Evolutionary conservation across 2,113 vertebrate species (phyloP), one percentile per base, ranked within the genome.

Genomic region (Monopterus albus): DNA sequence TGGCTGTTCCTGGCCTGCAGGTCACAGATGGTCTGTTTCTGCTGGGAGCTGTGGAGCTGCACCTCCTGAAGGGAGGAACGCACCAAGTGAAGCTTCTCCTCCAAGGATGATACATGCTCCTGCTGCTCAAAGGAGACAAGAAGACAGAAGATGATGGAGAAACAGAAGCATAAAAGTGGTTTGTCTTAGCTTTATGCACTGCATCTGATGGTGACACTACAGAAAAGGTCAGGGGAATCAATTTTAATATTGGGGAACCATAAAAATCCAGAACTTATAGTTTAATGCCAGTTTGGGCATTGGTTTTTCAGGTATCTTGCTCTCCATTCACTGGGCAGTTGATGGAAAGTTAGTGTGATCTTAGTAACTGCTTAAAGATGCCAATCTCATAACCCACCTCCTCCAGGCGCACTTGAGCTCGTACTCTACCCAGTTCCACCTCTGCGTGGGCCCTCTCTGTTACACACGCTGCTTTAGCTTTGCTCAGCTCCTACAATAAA

Each of bases 31-130:
- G 59, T 82, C 69, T 97, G 94, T 35, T 95, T 96, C 87, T 98
- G 97, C 88, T 95, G 96, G 55, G 95, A 80, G 78, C 92, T 95
- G 77, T 93, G 89, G 12, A 84, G 85, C 89, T 96, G 96, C 14
- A 93, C 89, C 86, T 97, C 95, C 11, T 98, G 95, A 12, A 96
- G 86, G 0, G 95, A 93, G 76, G 93, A 93, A 0, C 91, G 91
- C 76, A 94, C 52, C 6, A 91, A 86, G 42, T 93, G 90, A 33
- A 98, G 88, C 91, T 96, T 98, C 88, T 99, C 96, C 83, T 97
- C 94, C 36, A 96, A 61, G 23, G 93, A 89, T 0, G 90, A 91
- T n/a, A 94, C 70, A 6, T 67, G 91, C 61, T 98, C 95, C 84
- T 95, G 95, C 98, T 99, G 88, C 47, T 81, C 82, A 49, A 3